Base-by-base conservation (phyloP, 1,140 invertebrate genomes). In the Cyrtorhinus lividipennis region DNA sequence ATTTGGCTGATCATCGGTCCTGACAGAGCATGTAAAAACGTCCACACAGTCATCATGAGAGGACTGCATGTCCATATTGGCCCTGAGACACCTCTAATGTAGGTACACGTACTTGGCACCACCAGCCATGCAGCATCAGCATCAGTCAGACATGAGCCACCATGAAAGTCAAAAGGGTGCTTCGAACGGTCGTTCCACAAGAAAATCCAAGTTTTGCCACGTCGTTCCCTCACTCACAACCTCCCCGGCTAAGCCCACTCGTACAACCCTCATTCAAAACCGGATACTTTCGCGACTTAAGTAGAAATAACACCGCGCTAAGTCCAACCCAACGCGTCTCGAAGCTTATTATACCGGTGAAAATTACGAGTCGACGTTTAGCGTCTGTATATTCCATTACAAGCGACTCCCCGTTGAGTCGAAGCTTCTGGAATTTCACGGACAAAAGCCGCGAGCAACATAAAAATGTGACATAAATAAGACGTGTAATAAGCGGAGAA, bases 341-440 rank as follows among this genome's bases (percentile, higher is more conserved):
- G 30, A 15, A 38, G 30, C 5, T 38, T 38, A 38, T 38, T 38
- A 38, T 38, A 38, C 30, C 15, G 15, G 30, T 8, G 30, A 38
- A 38, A 38, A n/a, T n/a, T 38, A 38, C 30, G 30, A 38, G 30
- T 38, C 30, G 30, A 38, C 5, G 30, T 15, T 38, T 5, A 38
- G 30, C 30, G 15, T 18, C 26, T 38, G 26, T 61, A 61, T 38
- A 38, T 59, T 30, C 24, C 26, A 59, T 26, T 59, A 59, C 24
- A 30, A 8, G 57, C 5, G 57, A 15, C 13, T 30, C 5, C 3
- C 20, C 57, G 24, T 3, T 15, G 8, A 8, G 2, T 10, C 24
- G 24, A 8, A 12, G 24, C 26, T 24, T 24, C 57, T 59, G 26
- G 57, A 24, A 26, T 24, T 30, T 15, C 26, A 24, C 24, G 57